Percentiles rank a stretch among this genome's conserved stretches.
phyloP scores from a whole-genome alignment of 1,140 invertebrate genomes.

The Neodiprion pinetum region DNA sequence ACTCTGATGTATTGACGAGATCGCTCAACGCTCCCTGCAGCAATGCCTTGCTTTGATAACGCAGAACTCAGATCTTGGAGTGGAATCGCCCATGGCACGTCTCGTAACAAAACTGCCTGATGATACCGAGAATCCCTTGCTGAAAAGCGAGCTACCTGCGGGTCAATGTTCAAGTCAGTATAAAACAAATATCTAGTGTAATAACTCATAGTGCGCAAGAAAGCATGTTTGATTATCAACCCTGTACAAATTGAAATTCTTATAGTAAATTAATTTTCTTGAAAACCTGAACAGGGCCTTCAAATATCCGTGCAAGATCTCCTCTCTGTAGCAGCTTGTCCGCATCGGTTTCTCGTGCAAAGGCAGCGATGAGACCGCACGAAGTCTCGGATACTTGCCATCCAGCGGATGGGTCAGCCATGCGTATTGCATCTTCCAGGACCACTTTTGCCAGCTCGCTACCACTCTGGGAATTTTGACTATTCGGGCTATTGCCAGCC shows the following conservation, averaged over 20 bases:
- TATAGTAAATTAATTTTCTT: background rate
- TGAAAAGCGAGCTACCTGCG: slow-evolving; percentile 57
- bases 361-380: slow-evolving; percentile 56
- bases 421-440: slow-evolving; percentile 52
- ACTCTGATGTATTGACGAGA: slow-evolving; percentile 57
- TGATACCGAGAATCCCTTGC: slow-evolving; percentile 55
- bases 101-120: slow-evolving; percentile 54
- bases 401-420: slow-evolving; percentile 39
- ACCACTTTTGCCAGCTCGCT: slow-evolving; percentile 38
- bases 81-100: slow-evolving; percentile 62
- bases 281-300: slow-evolving; percentile 55
- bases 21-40: slow-evolving; percentile 50
- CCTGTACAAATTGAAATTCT: background rate
- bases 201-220: background rate
- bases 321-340: slow-evolving; percentile 51
- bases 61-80: slow-evolving; percentile 57
- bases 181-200: slow-evolving; percentile 12
- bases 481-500: slow-evolving; percentile 20
- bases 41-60: slow-evolving; percentile 56
- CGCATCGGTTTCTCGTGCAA: slow-evolving; percentile 52
- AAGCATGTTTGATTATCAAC: background rate
- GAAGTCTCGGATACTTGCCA: slow-evolving; percentile 57
- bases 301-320: slow-evolving; percentile 51
- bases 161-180: background rate
- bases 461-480: background rate